phyloP scores from a whole-genome alignment of 1,140 invertebrate species.

The Drosophila santomea region DNA sequence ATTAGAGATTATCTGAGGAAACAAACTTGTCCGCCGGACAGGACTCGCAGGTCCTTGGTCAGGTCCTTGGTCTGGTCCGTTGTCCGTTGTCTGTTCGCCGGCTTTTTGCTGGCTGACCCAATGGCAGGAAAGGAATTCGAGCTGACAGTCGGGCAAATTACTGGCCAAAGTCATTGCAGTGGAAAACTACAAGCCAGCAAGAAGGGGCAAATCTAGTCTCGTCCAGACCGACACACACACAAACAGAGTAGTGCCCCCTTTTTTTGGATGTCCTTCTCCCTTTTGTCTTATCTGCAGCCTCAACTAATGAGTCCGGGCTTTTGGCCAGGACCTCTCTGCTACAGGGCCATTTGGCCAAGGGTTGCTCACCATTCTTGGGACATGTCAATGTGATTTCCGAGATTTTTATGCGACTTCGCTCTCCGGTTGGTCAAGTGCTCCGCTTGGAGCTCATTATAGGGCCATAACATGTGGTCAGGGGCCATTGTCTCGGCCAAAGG shows the following conservation, averaged over 20 bases:
- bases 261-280: conserved; percentile 21
- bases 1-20: conserved; percentile 82
- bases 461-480: conserved; percentile 66
- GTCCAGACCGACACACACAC: not conserved
- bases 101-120: conserved; percentile 63
- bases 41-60: conserved; percentile 27
- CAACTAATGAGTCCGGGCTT: conserved; percentile 69
- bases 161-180: conserved; percentile 79
- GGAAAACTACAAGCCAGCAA: conserved; percentile 66
- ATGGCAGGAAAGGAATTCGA: conserved; percentile 77
- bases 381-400: conserved; percentile 79
- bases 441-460: conserved; percentile 73
- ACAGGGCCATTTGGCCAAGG: conserved; percentile 39
- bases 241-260: conserved; percentile 3
- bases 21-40: conserved; percentile 71
- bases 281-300: conserved; percentile 69
- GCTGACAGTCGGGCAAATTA: conserved; percentile 82
- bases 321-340: conserved; percentile 25
- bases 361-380: conserved; percentile 26
- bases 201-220: conserved; percentile 30
- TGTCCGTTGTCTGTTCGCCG: conserved; percentile 12
- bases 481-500: conserved; percentile 68
- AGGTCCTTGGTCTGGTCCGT: too few relatives aligned
- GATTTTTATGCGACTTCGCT: conserved; percentile 63
- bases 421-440: conserved; percentile 39